Percentiles rank a stretch among this genome's conserved stretches.
Evolutionary conservation across 2,113 vertebrate genomes (phyloP).

Genomic region (Siniperca chuatsi): DNA sequence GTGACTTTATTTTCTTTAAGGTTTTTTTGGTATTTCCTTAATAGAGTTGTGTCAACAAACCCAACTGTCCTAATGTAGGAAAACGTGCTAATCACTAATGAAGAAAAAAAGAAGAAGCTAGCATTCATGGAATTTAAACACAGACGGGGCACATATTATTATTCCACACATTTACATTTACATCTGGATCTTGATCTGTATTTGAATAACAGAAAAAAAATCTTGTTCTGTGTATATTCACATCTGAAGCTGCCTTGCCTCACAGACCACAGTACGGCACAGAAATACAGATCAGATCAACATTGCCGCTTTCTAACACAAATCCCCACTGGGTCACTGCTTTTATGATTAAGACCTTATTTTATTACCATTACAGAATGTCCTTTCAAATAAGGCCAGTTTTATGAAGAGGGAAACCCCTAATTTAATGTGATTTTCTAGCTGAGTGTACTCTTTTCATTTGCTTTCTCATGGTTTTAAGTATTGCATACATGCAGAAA

Average conservation of each 20-base stretch:
- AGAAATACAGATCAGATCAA: constrained; percentile 37
- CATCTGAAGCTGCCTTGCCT: constrained; percentile 47
- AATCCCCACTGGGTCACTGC: constrained; percentile 50
- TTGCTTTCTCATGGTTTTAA: constrained; percentile 24
- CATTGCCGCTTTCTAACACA: constrained; percentile 24
- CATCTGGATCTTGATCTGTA: constrained; percentile 41
- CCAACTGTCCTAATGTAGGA: neutral
- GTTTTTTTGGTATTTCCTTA: neutral
- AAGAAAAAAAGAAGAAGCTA: neutral
- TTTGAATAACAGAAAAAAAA: constrained; percentile 41
- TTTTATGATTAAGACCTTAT: constrained; percentile 63
- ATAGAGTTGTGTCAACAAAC: constrained; percentile 12
- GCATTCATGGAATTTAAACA: constrained; percentile 40
- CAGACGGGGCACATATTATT: constrained; percentile 20
- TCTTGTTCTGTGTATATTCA: constrained; percentile 28
- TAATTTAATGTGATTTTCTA: constrained; percentile 57
- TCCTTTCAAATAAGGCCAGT: constrained; percentile 62
- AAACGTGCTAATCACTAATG: constrained; percentile 52
- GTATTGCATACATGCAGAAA: neutral
- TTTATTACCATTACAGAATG: constrained; percentile 69
- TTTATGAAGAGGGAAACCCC: constrained; percentile 56
- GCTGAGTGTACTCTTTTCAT: constrained; percentile 30
- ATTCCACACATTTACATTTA: constrained; percentile 43
- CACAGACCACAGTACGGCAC: constrained; percentile 15
- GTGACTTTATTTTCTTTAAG: constrained; percentile 16